phyloP scores from a whole-genome alignment of 2,888 invertebrate species.

The Drosophila incognita region DNA sequence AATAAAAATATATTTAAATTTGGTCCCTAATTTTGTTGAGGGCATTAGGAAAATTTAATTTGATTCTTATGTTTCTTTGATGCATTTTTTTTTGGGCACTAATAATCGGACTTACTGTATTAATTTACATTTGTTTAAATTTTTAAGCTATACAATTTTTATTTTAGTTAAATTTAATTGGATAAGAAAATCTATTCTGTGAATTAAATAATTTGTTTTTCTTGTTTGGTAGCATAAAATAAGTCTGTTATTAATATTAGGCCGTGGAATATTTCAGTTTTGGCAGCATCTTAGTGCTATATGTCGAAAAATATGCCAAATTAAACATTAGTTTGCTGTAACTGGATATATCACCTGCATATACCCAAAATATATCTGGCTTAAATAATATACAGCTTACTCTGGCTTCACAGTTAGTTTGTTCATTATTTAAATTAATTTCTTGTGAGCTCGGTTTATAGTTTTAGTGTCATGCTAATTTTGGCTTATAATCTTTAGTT shows the following conservation, averaged over 20 bases:
- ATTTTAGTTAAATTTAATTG: neutral
- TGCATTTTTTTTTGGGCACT: neutral
- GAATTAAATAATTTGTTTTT: neutral
- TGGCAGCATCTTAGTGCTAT: conserved; percentile 37
- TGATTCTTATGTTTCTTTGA: neutral
- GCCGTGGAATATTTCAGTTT: conserved; percentile 12
- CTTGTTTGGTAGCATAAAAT: neutral
- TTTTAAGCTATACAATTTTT: neutral
- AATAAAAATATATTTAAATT: neutral
- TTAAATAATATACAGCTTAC: too few relatives aligned
- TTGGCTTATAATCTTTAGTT: too few relatives aligned
- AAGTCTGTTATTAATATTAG: too few relatives aligned
- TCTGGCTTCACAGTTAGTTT: too few relatives aligned
- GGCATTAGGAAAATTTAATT: too few relatives aligned
- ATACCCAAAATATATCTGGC: neutral
- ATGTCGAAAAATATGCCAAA: conserved; percentile 55
- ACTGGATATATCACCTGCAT: conserved; percentile 38
- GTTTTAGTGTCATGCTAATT: too few relatives aligned
- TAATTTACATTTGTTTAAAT: neutral
- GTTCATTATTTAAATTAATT: too few relatives aligned
- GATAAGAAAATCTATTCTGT: neutral
- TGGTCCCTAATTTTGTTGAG: neutral
- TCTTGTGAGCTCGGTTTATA: too few relatives aligned
- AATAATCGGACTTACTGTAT: neutral
- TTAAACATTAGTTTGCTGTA: conserved; percentile 51